Evolutionary conservation across 2,113 vertebrate genomes (phyloP), one percentile per base, ranked within the genome.

Genomic region (Melanocharis versteri): DNA sequence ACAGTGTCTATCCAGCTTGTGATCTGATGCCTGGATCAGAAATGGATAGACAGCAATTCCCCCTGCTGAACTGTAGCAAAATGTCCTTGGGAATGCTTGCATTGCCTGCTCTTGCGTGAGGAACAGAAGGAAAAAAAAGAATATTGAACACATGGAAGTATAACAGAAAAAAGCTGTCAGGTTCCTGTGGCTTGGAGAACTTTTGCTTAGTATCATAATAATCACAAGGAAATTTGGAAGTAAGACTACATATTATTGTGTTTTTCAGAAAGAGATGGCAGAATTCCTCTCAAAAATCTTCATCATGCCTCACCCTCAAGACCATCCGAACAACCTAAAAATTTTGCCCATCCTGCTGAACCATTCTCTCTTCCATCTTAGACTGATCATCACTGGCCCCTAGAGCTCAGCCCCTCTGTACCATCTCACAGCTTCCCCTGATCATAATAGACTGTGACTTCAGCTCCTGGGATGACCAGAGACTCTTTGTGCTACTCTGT

Each of bases 291-390:
- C 53, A 39, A 61, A 69, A 37, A 42, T 10, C 10, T 73, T 33
- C 27, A 39, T 22, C 11, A 5, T 31, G 15, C 15, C 35, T 82
- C 27, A 62, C 13, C 20, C 40, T 28, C 33, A 57, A 14, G 17
- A 30, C 7, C 20, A 37, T 15, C 19, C 0, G 3, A 82, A 54
- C 3, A 54, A 54, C 1, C 3, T 17, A 24, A 11, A 33, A 57
- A 61, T 69, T 75, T 90, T 83, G 10, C 10, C 23, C 10, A 24
- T 39, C 24, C 17, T 3, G 1, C 33, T 3, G 1, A 81, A 45
- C 8, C 0, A 1, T 72, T 77, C 15, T 64, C 20, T 58, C 18
- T 62, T 50, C 27, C 9, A 6, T 48, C 31, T 87, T 70, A 73
- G 7, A 33, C 3, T 15, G 37, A 28, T 69, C 39, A 40, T 48